Evolutionary conservation across 2,113 vertebrate genomes (phyloP).

Genomic region (Xenus cinereus): DNA sequence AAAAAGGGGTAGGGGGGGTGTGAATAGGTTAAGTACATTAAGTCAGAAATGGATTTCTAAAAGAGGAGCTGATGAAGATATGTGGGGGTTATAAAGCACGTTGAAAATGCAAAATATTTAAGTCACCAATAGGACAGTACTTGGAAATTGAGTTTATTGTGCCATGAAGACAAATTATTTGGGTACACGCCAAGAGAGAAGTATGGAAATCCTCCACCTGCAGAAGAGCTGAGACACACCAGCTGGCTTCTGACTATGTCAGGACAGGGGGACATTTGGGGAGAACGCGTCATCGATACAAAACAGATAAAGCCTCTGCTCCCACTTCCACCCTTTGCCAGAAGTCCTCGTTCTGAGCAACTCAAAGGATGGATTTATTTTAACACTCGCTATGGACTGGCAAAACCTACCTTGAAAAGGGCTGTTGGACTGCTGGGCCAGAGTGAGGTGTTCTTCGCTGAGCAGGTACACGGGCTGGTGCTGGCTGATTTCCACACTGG

Average conservation of each 20-base stretch:
- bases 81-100: background rate
- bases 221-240: background rate
- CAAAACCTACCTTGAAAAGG: slow-evolving; percentile 90
- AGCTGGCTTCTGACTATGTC: background rate
- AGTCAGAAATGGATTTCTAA: background rate
- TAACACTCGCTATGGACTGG: background rate
- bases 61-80: background rate
- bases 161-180: background rate
- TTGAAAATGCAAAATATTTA: background rate
- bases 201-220: background rate
- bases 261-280: background rate
- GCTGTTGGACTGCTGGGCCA: slow-evolving; percentile 93
- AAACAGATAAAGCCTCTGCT: background rate
- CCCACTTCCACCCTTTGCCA: background rate
- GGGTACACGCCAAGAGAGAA: background rate
- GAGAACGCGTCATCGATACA: background rate
- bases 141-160: background rate
- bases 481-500: slow-evolving; percentile 99
- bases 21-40: fast-evolving
- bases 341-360: background rate
- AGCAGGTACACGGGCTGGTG: slow-evolving; percentile 97
- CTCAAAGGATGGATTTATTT: background rate
- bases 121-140: background rate
- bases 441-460: slow-evolving; percentile 92
- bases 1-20: background rate